phyloP scores from a whole-genome alignment of 2,113 vertebrate genomes.

The Pogonocichla stellata region DNA sequence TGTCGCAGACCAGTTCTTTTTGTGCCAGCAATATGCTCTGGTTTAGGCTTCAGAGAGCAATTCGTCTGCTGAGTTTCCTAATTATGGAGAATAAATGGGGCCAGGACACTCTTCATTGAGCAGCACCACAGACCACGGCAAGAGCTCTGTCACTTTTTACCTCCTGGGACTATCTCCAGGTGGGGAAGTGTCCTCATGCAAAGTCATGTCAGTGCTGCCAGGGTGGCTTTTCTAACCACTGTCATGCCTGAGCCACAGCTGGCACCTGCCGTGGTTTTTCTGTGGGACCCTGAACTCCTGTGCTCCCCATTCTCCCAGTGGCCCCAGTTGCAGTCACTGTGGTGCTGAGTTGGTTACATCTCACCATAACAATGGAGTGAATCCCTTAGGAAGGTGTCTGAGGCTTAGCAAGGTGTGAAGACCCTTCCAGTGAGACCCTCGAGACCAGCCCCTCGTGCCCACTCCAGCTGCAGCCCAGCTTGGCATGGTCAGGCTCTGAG shows the following conservation, averaged over 20 bases:
- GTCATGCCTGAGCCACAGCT: not conserved
- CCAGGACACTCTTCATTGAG: not conserved
- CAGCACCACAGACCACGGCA: not conserved
- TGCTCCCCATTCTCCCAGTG: not conserved
- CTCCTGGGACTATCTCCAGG: not conserved
- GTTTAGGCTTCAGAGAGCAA: not conserved
- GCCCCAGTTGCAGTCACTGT: not conserved
- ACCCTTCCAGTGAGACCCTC: not conserved
- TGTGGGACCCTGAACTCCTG: not conserved
- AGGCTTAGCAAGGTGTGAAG: not conserved
- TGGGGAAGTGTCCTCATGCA: not conserved
- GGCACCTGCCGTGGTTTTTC: fast-evolving
- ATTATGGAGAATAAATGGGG: not conserved
- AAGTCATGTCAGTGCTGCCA: not conserved
- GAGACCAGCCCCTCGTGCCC: not conserved
- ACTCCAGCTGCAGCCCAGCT: not conserved
- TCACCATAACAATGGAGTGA: not conserved
- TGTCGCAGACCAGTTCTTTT: not conserved
- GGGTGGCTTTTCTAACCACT: not conserved
- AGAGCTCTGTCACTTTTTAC: not conserved
- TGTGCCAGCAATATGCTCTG: not conserved
- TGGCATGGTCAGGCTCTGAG: not conserved
- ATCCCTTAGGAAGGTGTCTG: not conserved
- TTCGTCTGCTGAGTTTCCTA: not conserved
- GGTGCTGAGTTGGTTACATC: not conserved